Evolutionary conservation across 2,888 invertebrate species (phyloP), one percentile per base, ranked within the genome.

Genomic region (Orthosia cruda): DNA sequence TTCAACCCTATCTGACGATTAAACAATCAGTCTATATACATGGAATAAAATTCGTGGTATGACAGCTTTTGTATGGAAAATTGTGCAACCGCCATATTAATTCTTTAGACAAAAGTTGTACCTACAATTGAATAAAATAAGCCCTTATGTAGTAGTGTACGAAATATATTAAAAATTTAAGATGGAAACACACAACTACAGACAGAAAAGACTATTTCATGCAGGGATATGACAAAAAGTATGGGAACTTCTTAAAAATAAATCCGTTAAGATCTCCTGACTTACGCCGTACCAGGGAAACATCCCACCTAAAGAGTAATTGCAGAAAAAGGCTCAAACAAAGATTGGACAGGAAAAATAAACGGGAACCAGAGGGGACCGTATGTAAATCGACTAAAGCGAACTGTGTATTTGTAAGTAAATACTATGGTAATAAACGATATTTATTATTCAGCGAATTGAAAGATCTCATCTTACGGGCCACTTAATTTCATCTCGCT

Each of bases 331-430:
- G 65, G 77, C 57, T 70, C 52, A 80, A 72, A 83, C 73, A 74
- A 80, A 79, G 69, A 80, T 71, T 71, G 73, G 64, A 52, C 80
- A 58, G 59, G 73, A 64, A 69, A 77, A 77, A 75, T 50, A 80
- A 81, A 71, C 61, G 71, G 67, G 73, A 81, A 66, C 62, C 71
- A 77, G 74, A 85, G 69, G 73, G 70, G 64, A 84, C 77, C 74
- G 77, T 86, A 91, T 89, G 88, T 74, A 86, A 91, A 91, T 90
- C 82, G 57, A 66, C 71, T 80, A 59, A 73, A 82, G 83, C 74
- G 81, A 84, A 82, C 74, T 76, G 72, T 76, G 80, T 84, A 77
- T 80, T 79, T 76, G 68, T 75, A 77, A 86, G 87, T 87, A 83
- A 87, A 89, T 86, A 84, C 74, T 84, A 89, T 89, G 86, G 81